Evolutionary conservation across 2,113 vertebrate species (phyloP).

Genomic region (Pionites leucogaster): DNA sequence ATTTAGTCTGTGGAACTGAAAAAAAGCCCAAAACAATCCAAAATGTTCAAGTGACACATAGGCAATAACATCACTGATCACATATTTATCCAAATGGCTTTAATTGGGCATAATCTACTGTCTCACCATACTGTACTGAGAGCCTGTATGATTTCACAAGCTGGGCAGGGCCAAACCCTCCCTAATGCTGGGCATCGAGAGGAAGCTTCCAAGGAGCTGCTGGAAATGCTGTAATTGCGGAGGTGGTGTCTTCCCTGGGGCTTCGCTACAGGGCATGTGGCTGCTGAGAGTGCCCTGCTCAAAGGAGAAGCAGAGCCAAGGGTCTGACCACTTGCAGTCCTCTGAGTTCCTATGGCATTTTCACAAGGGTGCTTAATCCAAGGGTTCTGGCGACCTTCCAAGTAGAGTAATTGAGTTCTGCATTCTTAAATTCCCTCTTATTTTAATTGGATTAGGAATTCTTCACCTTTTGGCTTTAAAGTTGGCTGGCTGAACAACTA

Average conservation of each 20-base stretch:
- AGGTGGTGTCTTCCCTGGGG: background rate
- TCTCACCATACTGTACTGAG: background rate
- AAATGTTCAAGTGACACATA: background rate
- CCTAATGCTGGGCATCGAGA: background rate
- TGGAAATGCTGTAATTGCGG: background rate
- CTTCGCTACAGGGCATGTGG: accelerated
- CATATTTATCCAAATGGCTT: background rate
- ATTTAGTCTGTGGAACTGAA: constrained; percentile 20
- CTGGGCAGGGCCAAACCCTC: background rate
- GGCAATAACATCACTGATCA: background rate
- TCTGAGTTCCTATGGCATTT: background rate
- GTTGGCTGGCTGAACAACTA: background rate
- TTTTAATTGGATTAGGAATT: constrained; percentile 15
- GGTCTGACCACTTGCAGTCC: background rate
- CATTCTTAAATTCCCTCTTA: background rate
- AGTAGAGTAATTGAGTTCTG: background rate
- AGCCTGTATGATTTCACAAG: background rate
- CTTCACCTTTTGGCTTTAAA: constrained; percentile 8
- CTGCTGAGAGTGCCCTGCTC: background rate
- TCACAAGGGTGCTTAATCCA: background rate
- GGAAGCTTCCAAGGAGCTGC: background rate
- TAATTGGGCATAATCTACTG: constrained; percentile 2
- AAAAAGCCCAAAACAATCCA: background rate
- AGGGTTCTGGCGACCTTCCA: background rate
- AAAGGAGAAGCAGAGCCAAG: accelerated